These are phyloP conservation scores for Brachymystax lenok DNA, from an alignment of 2,797 vertebrate genomes.

Conservation along the genomic window DNA sequence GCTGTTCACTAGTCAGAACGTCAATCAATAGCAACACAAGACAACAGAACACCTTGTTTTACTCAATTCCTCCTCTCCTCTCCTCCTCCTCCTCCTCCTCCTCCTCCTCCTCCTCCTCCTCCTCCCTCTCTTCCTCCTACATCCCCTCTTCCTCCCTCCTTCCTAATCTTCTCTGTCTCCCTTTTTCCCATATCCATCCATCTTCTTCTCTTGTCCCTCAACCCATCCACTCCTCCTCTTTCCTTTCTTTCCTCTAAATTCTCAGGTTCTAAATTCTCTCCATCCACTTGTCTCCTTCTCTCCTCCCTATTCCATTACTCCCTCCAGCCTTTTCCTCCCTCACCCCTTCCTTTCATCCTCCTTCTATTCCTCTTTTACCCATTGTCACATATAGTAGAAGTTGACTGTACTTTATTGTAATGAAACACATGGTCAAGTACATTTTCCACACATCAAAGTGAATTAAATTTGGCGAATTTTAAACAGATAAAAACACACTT, in stretches of 20 bases:
- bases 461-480: too few species aligned
- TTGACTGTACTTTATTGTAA: too few species aligned
- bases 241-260: neutral
- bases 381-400: too few species aligned
- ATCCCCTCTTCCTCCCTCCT: neutral
- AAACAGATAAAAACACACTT: too few species aligned
- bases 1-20: constrained; percentile 51
- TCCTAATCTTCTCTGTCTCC: too few species aligned
- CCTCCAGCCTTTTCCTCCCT: neutral
- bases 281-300: neutral
- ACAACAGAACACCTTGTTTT: constrained; percentile 26
- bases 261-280: neutral
- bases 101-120: neutral
- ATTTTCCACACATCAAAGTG: too few species aligned
- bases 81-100: constrained; percentile 18
- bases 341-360: neutral
- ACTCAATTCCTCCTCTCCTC: constrained; percentile 19
- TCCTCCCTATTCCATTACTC: neutral
- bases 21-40: constrained; percentile 60
- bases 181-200: too few species aligned
- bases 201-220: neutral
- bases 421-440: too few species aligned
- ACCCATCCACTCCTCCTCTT: neutral
- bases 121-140: neutral
- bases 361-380: too few species aligned